Evolutionary conservation across 2,797 vertebrate species (phyloP).

Genomic region (Falco cherrug): DNA sequence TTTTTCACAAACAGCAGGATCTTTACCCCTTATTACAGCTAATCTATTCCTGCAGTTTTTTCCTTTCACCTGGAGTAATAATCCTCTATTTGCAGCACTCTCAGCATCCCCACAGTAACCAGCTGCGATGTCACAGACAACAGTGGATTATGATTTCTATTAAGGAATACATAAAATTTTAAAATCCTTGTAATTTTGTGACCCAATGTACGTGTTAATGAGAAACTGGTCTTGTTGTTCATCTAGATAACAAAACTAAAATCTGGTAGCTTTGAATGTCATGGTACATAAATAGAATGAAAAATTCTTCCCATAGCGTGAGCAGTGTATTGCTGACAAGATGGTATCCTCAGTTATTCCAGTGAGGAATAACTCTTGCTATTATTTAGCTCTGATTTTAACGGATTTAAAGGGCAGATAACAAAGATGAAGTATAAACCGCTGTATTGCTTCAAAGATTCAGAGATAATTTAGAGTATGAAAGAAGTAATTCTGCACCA

Average conservation of each 20-base stretch:
- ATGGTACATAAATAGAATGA: not conserved
- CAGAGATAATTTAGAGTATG: not conserved
- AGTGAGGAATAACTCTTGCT: not conserved
- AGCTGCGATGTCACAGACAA: constrained; percentile 3
- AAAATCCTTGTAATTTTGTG: not conserved
- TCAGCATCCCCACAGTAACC: constrained; percentile 32
- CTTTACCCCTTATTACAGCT: constrained; percentile 17
- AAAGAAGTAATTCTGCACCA: not conserved
- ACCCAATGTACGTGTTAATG: not conserved
- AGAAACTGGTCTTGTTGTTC: not conserved
- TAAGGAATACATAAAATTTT: not conserved
- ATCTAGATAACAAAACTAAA: not conserved
- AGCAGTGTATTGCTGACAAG: not conserved
- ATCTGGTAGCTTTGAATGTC: not conserved
- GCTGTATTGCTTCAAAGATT: not conserved
- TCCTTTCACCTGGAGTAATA: constrained; percentile 15
- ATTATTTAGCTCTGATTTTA: not conserved
- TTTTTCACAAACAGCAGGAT: constrained; percentile 21
- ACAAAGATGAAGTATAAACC: not conserved
- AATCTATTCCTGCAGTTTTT: constrained; percentile 12
- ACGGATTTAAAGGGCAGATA: not conserved
- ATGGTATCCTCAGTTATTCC: not conserved
- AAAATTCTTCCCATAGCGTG: not conserved
- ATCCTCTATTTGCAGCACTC: constrained; percentile 30
- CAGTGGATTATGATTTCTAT: not conserved